Evolutionary conservation across 2,797 vertebrate genomes (phyloP).

Genomic region (Aplochiton taeniatus): DNA sequence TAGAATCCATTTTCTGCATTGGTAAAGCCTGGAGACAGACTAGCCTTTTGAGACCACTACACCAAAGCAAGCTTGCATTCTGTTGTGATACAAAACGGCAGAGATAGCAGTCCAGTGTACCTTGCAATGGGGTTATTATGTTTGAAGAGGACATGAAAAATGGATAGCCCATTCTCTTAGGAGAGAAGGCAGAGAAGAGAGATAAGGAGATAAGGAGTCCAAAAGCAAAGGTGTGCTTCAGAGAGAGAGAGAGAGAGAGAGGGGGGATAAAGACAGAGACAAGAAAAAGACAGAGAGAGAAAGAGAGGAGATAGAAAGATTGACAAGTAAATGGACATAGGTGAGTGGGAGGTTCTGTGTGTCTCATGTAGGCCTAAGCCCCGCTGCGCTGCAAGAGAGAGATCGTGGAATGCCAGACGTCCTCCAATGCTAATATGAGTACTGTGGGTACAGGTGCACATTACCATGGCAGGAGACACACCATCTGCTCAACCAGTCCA

Average conservation of each 20-base stretch:
- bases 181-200: background rate
- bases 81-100: too few species aligned
- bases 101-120: too few species aligned
- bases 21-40: too few species aligned
- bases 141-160: background rate
- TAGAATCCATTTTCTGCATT: too few species aligned
- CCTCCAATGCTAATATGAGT: constrained; percentile 45
- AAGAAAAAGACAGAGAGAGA: background rate
- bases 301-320: too few species aligned
- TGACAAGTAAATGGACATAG: background rate
- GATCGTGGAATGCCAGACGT: constrained; percentile 1
- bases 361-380: too few species aligned
- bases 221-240: too few species aligned
- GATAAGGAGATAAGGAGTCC: background rate
- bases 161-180: too few species aligned
- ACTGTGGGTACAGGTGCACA: constrained; percentile 53
- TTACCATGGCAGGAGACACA: constrained; percentile 44
- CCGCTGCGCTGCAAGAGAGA: background rate
- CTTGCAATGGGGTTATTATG: background rate
- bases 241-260: background rate
- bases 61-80: too few species aligned
- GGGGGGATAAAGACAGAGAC: background rate
- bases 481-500: constrained; percentile 63
- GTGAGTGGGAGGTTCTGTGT: too few species aligned
- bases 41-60: too few species aligned